Evolutionary conservation across 2,797 vertebrate species (phyloP), one percentile per base, ranked within the genome.

Genomic region (Pseudopleuronectes americanus): DNA sequence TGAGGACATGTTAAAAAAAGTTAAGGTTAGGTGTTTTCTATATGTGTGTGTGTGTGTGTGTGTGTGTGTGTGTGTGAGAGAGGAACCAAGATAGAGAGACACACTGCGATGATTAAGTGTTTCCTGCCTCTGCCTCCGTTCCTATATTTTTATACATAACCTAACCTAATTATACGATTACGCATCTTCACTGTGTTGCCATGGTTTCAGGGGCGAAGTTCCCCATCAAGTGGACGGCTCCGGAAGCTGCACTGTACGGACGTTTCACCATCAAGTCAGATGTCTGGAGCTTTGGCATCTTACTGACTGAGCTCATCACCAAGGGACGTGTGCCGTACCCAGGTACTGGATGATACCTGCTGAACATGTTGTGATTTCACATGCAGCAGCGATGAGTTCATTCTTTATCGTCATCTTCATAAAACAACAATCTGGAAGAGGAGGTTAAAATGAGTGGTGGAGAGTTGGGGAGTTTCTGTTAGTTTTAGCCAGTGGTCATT

Each of bases 191-290:
- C 79, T 76, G 67, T 83, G 92, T 90, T 91, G 69, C 87, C 79
- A 84, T 90, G 80, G 81, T 84, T 91, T 80, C 92, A 99, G 98
- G 98, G 59, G 95, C 97, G 57, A 99, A 99, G 92, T 99, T 99
- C 79, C 98, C 98, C 57, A 99, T 99, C 90, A 99, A 99, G 89
- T 99, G 98, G 98, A 99, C 97, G 0, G 97, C 98, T 31, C 98
- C 97, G 0, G 98, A 99, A 89, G 98, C 98, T 0, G 98, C 97
- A 0, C 94, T 99, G 33, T 99, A 94, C 6, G 96, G 97, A 72
- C 96, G 89, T 87, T 99, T 99, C 86, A 98, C 96, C 91, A 97
- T 99, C 92, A 99, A 99, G 88, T 99, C 97, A 0, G 98, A 99
- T 0, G 97, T 99, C 36, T 99, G 98, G 98, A 99, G 97, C 79